Evolutionary conservation across 2,888 invertebrate genomes (phyloP), one percentile per base, ranked within the genome.

Genomic region (Drosophila cyrtoloma): DNA sequence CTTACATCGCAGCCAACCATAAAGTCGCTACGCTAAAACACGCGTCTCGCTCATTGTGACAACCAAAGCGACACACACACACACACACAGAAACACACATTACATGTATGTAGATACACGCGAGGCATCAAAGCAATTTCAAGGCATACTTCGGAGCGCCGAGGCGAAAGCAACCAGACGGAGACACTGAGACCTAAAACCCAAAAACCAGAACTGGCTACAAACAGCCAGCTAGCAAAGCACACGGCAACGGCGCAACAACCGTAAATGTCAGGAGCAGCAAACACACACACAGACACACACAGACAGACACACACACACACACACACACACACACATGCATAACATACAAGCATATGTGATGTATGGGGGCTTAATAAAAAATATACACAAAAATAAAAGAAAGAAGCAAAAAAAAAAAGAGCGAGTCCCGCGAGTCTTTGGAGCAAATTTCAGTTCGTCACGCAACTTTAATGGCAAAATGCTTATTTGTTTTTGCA

Each of bases 381-480:
- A 71, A 71, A 62, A 64, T 28, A 44, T 56, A 39, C 30, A 57
- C 57, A 57, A 30, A 65, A 26, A 52, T 70, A 69, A 60, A 74
- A 66, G 61, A 71, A 63, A 67, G 62, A 85, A 74, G 39, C 26
- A 55, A 55, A 30, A 19, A 52, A 74, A n/a, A 28, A 52, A 72
- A 70, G 67, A 71, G 67, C 71, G 70, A 85, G 72, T 88, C 89
- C 82, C 90, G 71, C 72, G 82, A 77, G 87, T 84, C 79, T 88
- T 88, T 77, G 89, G 77, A 70, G 79, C 77, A 90, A 90, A 90
- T 88, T 90, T 88, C 75, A 76, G 77, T 82, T 88, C 90, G 89
- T 88, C 88, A 88, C 88, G 88, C 88, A 88, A 90, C 86, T 85
- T 86, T 86, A 85, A 85, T 85, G 87, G 81, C 77, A 83, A 82